Base-by-base conservation (phyloP, 1,140 invertebrate genomes). In the Drosophila grimshawi region DNA sequence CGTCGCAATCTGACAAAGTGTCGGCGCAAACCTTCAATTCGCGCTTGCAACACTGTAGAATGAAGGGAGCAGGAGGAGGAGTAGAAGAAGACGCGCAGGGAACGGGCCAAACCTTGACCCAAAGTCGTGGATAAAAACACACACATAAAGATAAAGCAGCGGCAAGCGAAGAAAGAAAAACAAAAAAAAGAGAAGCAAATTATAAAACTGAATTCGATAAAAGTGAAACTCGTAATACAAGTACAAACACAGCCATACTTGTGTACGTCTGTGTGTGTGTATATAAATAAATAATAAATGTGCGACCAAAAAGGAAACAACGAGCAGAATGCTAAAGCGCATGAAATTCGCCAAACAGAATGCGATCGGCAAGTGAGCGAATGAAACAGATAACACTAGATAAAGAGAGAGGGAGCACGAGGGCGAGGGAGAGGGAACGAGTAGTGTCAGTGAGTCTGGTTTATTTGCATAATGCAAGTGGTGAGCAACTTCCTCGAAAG, bases 181-280 rank as follows among this genome's bases (percentile, higher is more conserved):
- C 32, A 30, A 55, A 19, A 32, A 37, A 65, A 57, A 19, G 19
- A 19, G 19, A 19, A 19, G 19, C 19, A 19, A 65, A 51, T 33
- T 57, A 35, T 43, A 62, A 19, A 79, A 64, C 59, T 35, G 53
- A 41, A 61, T 73, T 70, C 46, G 57, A 82, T 76, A 80, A 85
- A 80, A 75, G 63, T 85, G 70, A 86, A 86, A 81, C 57, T 78
- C 41, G 51, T 35, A 67, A 8, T 55, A 62, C 61, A 53, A 79
- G 65, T 69, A 75, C 57, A 68, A 10, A 33, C 51, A 57, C 10
- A 51, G 39, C 53, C 43, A 67, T 11, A 68, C 43, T 33, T 41
- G 4, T 10, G 49, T 19, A 46, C 32, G 3, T 19, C 39, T 41
- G 27, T 53, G 37, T 41, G 35, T 11, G 5, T 29, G 49, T 43